Base-by-base conservation (phyloP, 1,140 invertebrate species). In the Pseudachorutes palmiensis region DNA sequence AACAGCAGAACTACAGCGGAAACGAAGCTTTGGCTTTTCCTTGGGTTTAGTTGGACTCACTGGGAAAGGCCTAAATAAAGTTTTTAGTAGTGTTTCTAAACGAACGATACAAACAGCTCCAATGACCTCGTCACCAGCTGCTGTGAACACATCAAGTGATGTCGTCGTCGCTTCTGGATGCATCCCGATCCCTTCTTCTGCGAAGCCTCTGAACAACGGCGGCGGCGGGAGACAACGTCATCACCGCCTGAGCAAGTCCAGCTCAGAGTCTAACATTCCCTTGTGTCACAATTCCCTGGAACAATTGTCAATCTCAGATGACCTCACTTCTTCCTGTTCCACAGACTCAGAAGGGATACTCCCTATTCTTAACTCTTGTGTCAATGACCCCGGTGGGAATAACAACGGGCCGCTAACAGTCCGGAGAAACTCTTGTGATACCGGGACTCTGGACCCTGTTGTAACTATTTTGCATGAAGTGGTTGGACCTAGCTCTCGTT, bases 271-370 rank as follows among this genome's bases (percentile, higher is more conserved):
- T 0, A 73, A 73, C 33, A 73, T 73, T 65, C 67, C 70, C 0
- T 69, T 71, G 65, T 73, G 72, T 62, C 69, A 71, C 63, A 73
- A 73, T 58, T 71, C 67, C 19, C 45, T 71, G 41, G 72, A 70
- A 31, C 68, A 70, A 32, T 60, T 70, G 36, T 32, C 41, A 9
- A 26, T 36, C 31, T 45, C 64, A 1, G 65, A 71, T 28, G 69
- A 70, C 30, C 30, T 71, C 32, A 69, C 65, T 16, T 62, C 65
- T 19, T 69, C 69, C 2, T 41, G 67, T 12, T 71, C 69, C 12
- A 73, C 69, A 12, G 72, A 73, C 62, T 71, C 72, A 2, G 67
- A 63, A 36, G 70, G 67, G 62, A 32, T 67, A 1, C 65, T 71
- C 2, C 66, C 63, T 1, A 62, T 63, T 28, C 41, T 64, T 2